A percentile compares a stretch with the other conserved stretches of the same genome.
Evolutionary conservation across 2,797 vertebrate species (phyloP).

Genomic region (Labroides dimidiatus): DNA sequence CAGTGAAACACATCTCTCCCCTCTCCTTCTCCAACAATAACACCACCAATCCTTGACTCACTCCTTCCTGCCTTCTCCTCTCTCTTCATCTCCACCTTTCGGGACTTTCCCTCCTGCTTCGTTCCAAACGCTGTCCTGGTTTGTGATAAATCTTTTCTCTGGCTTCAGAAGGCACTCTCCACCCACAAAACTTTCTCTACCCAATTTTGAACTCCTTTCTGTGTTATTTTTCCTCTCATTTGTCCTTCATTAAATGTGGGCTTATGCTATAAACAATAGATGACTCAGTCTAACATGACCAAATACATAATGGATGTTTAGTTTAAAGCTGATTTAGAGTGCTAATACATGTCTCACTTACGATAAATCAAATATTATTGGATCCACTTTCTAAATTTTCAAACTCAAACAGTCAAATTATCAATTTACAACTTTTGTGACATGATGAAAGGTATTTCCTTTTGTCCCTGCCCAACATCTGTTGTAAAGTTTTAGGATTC

Average conservation of each 20-base stretch:
- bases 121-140: conserved; percentile 20
- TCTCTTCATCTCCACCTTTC: conserved; percentile 60
- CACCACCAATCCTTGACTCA: conserved; percentile 54
- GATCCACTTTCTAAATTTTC: neutral
- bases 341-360: neutral
- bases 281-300: neutral
- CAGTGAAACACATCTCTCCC: conserved; percentile 23
- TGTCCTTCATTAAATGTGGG: neutral
- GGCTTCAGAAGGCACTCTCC: conserved; percentile 29
- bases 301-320: neutral
- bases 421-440: neutral
- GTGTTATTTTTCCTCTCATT: neutral
- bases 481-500: conserved; percentile 10
- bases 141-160: conserved; percentile 51
- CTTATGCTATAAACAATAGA: conserved; percentile 7
- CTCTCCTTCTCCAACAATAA: conserved; percentile 63
- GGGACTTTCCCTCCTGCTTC: conserved; percentile 61
- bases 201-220: neutral
- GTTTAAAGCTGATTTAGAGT: neutral
- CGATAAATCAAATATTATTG: neutral
- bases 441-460: neutral
- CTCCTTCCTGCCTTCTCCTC: conserved; percentile 53
- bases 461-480: conserved; percentile 1
- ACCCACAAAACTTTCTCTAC: conserved; percentile 38
- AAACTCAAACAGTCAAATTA: conserved; percentile 1